Base-by-base conservation (phyloP, 2,113 vertebrate species). In the Cygnus atratus region DNA sequence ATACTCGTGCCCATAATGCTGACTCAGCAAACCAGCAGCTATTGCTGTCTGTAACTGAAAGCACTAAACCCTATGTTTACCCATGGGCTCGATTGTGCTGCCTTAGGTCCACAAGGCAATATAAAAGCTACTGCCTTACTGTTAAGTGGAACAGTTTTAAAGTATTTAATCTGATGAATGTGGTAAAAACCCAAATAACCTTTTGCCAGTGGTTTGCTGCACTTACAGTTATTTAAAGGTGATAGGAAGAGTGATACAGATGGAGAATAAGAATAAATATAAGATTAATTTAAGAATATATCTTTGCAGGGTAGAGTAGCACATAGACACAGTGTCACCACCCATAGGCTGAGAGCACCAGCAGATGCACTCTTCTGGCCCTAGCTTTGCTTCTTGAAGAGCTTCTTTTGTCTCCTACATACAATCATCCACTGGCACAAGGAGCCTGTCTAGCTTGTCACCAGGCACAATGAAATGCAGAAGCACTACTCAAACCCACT, bases 341-440 rank as follows among this genome's bases (percentile, higher is more conserved):
- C 13, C 26, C 8, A 20, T 28, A 44, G 37, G 31, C 37, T 61
- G 67, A 68, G 6, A 75, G 25, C 70, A 61, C 22, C 2, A 1
- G 18, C 29, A 66, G 11, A 1, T 21, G 10, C 18, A 8, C 9
- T 35, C 14, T 72, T 87, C 39, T 58, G 65, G 25, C 15, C 43
- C 24, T 41, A 84, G 50, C 37, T 62, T 67, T 81, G 61, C n/a
- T 65, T 66, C 46, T 8, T 71, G n/a, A 70, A 63, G 84, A 52
- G 2, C 28, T 48, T 73, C 2, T 15, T 50, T 48, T 55, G 72
- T 33, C 43, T 86, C 39, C 39, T 39, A 3, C 0, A 0, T 48
- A 57, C 19, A 43, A 66, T 10, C 22, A 66, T 4, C 6, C 59
- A 31, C 11, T 37, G 39, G 44, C 33, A 77, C 7, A 7, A 78